Conservation (phyloP, 2,888 invertebrate genomes). For the Pollenia griseotomentosa region DNA sequence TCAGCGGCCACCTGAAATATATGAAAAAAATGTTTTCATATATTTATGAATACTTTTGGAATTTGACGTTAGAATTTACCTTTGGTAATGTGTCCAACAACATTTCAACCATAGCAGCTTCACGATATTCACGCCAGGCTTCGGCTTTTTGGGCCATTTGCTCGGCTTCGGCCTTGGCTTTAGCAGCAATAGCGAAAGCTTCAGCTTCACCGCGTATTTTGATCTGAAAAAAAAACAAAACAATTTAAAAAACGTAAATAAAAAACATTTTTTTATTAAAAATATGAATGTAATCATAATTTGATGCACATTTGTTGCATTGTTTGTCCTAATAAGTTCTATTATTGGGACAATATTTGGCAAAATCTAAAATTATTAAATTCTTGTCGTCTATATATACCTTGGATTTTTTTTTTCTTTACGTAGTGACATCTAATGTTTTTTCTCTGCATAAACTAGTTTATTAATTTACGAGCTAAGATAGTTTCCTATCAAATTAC, state of each 20-base stretch:
- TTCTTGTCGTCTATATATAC: too few relatives aligned
- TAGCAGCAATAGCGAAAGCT: conserved; percentile 96
- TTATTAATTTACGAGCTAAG: too few relatives aligned
- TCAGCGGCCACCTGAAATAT: conserved; percentile 94
- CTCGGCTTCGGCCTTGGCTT: conserved; percentile 97
- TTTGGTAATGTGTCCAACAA: conserved; percentile 97
- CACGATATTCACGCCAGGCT: conserved; percentile 98
- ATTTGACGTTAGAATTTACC: conserved; percentile 85
- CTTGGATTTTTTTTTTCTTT: too few relatives aligned
- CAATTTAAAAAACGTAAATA: neutral
- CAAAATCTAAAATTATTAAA: too few relatives aligned
- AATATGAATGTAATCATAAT: too few relatives aligned
- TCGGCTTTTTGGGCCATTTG: conserved; percentile 99
- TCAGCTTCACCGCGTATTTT: conserved; percentile 94
- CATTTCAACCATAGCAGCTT: conserved; percentile 98
- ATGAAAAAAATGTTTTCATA: neutral
- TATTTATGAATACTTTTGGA: neutral
- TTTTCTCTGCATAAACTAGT: too few relatives aligned
- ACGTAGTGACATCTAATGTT: too few relatives aligned
- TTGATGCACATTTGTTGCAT: too few relatives aligned
- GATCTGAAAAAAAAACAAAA: conserved; percentile 81
- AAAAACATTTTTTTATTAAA: too few relatives aligned
- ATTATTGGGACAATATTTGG: too few relatives aligned
- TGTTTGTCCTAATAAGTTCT: too few relatives aligned
- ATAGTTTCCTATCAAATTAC: too few relatives aligned